phyloP scores from a whole-genome alignment of 2,797 vertebrate species.

The Notamacropus eugenii region DNA sequence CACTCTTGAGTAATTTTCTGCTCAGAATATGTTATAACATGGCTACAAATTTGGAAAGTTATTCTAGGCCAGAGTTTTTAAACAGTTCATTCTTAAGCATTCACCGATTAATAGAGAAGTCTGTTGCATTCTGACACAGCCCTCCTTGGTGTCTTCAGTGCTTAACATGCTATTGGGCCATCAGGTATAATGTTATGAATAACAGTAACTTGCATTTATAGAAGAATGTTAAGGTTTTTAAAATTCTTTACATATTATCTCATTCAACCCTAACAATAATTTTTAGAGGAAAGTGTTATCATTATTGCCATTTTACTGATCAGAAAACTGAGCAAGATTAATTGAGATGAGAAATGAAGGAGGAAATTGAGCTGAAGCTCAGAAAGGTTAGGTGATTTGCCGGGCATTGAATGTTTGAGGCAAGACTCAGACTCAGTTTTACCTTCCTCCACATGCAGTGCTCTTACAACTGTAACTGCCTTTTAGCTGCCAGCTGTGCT shows the following conservation, averaged over 20 bases:
- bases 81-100: neutral
- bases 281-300: neutral
- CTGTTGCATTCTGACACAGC: neutral
- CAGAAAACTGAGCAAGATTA: neutral
- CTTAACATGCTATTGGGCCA: neutral
- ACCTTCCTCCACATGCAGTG: neutral
- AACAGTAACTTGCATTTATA: neutral
- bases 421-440: neutral
- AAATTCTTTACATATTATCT: neutral
- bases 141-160: neutral
- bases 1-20: constrained; percentile 11
- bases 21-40: neutral
- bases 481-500: neutral
- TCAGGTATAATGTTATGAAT: neutral
- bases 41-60: constrained; percentile 28
- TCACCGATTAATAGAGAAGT: neutral
- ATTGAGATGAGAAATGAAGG: neutral
- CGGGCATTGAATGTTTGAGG: neutral
- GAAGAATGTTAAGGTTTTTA: neutral
- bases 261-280: neutral
- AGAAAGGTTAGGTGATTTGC: neutral
- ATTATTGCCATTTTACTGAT: neutral
- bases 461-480: neutral
- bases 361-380: neutral
- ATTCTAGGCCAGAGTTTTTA: neutral